Evolutionary conservation across 2,113 vertebrate genomes (phyloP), one percentile per base, ranked within the genome.

Genomic region (Mormoops blainvillei): DNA sequence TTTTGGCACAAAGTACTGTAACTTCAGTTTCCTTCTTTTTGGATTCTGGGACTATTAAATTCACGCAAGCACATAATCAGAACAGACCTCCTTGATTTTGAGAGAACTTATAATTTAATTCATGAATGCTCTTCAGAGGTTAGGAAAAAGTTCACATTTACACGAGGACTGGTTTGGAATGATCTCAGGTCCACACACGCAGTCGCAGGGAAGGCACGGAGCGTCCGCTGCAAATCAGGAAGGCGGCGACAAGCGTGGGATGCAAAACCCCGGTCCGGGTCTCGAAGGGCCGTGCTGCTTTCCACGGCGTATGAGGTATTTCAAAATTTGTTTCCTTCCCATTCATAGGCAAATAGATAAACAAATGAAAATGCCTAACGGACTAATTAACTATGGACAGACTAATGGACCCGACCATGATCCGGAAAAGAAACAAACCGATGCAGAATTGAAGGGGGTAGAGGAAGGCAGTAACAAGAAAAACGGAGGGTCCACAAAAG

Each of bases 21-120:
- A 45, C 19, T 86, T 93, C 19, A 68, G 14, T 61, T 80, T 87
- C 81, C 36, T 89, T 78, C 83, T 91, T 88, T 94, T 95, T 61
- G 24, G 22, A 67, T 88, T 92, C 63, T 95, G 48, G 28, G 26
- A 80, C 11, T 65, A 87, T 58, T 58, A 56, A 12, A 92, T 63
- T 77, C 24, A 76, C 38, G 36, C 15, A 68, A 91, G 45, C 19
- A 86, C n/a, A 52, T 89, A 65, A 67, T 73, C 45, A 76, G 50
- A 89, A 61, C 18, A 78, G 48, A 74, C 4, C 24, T 36, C 41
- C 5, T 36, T 76, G 87, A 83, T 89, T 94, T 73, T 50, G 50
- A 52, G 19, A 96, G 24, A 71, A 67, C 81, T 73, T 91, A 22
- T 28, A 16, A 78, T 78, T 74, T 77, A 82, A 86, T 58, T 61